These are phyloP conservation scores for Catharus minimus DNA, from an alignment of 2,113 vertebrate genomes.

Conservation along the genomic window DNA sequence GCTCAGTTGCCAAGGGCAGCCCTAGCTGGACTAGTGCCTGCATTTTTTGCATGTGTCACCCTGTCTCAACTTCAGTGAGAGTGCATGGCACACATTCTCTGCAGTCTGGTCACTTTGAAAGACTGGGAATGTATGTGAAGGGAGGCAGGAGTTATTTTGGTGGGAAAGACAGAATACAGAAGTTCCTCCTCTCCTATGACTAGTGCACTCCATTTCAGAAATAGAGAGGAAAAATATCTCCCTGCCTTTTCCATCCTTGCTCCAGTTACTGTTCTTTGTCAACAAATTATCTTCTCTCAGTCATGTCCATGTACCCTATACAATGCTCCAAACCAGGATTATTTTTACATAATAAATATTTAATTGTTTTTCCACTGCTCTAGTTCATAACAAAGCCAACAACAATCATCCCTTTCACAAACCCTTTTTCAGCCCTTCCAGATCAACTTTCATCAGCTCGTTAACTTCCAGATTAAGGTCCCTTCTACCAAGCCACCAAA, in stretches of 20 bases:
- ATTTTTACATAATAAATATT: neutral
- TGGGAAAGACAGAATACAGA: neutral
- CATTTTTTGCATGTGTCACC: neutral
- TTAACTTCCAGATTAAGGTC: neutral
- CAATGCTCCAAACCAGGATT: neutral
- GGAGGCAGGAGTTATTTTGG: neutral
- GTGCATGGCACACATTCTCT: neutral
- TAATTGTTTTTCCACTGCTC: neutral
- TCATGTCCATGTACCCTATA: neutral
- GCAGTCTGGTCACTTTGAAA: neutral
- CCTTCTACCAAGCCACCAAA: neutral
- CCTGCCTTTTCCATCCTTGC: neutral
- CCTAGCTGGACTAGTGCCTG: neutral
- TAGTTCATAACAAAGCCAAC: neutral
- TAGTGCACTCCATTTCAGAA: neutral
- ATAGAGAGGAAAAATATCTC: neutral
- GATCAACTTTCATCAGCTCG: neutral
- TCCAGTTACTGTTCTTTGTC: neutral
- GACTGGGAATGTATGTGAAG: neutral
- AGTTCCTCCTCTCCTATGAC: neutral
- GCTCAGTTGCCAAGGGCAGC: neutral
- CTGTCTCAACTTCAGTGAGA: neutral
- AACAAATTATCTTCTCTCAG: neutral
- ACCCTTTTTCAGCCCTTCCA: neutral
- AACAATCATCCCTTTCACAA: neutral